Conservation (phyloP, 2,888 invertebrate species). For the Scaptomyza reducta region DNA sequence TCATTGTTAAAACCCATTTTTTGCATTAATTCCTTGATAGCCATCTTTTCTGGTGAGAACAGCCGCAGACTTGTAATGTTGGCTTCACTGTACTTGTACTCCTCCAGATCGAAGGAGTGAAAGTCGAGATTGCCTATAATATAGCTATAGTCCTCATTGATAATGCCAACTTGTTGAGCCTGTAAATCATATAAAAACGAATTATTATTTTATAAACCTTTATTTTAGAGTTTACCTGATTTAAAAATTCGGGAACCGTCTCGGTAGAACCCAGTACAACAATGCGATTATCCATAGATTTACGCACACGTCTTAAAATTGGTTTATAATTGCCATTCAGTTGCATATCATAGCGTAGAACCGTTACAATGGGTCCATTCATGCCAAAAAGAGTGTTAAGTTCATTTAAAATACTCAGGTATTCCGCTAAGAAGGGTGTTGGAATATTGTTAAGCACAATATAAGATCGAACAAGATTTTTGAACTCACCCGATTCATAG, state of each 20-base stretch:
- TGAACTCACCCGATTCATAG: conserved; percentile 81
- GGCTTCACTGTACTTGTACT: conserved; percentile 91
- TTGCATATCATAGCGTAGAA: conserved; percentile 88
- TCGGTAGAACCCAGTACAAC: conserved; percentile 89
- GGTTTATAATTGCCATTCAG: conserved; percentile 88
- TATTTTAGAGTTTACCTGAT: conserved; percentile 72
- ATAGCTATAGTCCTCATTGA: conserved; percentile 95
- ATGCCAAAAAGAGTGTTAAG: conserved; percentile 88
- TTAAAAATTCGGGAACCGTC: conserved; percentile 86
- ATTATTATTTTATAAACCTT: neutral
- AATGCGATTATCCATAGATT: conserved; percentile 88
- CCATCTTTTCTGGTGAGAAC: conserved; percentile 86
- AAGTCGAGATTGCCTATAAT: conserved; percentile 92
- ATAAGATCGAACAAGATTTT: neutral
- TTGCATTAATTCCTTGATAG: conserved; percentile 83
- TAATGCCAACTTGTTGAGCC: conserved; percentile 97
- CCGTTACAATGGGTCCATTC: conserved; percentile 86
- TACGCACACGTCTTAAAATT: conserved; percentile 88
- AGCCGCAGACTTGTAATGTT: conserved; percentile 91
- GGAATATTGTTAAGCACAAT: neutral
- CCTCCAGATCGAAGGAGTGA: conserved; percentile 87
- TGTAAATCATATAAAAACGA: conserved; percentile 76
- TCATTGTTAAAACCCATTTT: conserved; percentile 67
- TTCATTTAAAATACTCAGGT: conserved; percentile 89
- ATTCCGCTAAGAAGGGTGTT: conserved; percentile 79